Evolutionary conservation across 2,888 invertebrate species (phyloP).

Genomic region (Scotopteryx bipunctaria): DNA sequence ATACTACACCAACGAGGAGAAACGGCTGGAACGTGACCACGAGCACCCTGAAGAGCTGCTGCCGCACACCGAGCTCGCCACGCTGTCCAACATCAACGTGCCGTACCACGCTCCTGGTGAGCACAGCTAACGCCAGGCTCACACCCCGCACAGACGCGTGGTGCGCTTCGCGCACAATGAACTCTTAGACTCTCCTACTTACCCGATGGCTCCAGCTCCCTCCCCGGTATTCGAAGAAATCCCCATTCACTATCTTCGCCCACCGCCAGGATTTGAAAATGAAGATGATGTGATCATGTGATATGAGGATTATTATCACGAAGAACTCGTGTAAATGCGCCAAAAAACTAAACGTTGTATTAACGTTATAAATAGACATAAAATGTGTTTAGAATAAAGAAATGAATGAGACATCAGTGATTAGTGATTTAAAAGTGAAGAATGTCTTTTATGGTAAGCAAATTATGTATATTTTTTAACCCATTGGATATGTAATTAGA

Average conservation of each 20-base stretch:
- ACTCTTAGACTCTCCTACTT: constrained; percentile 29
- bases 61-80: constrained; percentile 61
- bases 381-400: not conserved
- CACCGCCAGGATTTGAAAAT: constrained; percentile 50
- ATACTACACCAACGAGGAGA: constrained; percentile 92
- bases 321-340: constrained; percentile 64
- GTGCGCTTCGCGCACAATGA: constrained; percentile 43
- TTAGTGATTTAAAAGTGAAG: constrained; percentile 1
- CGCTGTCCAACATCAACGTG: constrained; percentile 71
- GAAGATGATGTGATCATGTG: constrained; percentile 59
- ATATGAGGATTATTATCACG: constrained; percentile 68
- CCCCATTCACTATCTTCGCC: constrained; percentile 51
- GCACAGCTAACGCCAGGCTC: constrained; percentile 68
- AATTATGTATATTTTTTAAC: constrained; percentile 19
- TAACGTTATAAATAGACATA: not conserved
- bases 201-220: constrained; percentile 37
- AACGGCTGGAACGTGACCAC: constrained; percentile 68
- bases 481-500: constrained; percentile 1
- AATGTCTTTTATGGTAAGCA: constrained; percentile 2
- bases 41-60: constrained; percentile 71
- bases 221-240: constrained; percentile 42
- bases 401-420: not conserved
- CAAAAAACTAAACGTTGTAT: constrained; percentile 15
- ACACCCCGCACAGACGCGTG: constrained; percentile 40
- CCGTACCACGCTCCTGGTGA: constrained; percentile 62